Percentiles rank a stretch among this genome's conserved stretches.
phyloP scores from a whole-genome alignment of 2,113 vertebrate genomes.

The Cololabis saira region DNA sequence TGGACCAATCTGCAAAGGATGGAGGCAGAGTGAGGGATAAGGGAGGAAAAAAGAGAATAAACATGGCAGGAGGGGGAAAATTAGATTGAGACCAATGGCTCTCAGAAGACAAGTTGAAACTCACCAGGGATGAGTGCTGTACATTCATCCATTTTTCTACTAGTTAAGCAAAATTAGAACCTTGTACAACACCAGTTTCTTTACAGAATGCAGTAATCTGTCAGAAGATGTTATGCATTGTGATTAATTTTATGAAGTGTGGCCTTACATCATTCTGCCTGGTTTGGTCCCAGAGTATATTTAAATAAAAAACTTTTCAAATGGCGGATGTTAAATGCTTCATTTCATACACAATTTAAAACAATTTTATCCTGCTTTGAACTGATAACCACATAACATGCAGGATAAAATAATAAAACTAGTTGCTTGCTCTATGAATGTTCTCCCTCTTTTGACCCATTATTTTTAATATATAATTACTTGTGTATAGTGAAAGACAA shows the following conservation, averaged over 20 bases:
- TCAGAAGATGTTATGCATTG: neutral
- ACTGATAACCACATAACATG: too few relatives aligned
- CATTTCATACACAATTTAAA: too few relatives aligned
- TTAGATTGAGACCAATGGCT: slow-evolving; percentile 65
- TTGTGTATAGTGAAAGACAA: too few relatives aligned
- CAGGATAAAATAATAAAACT: too few relatives aligned
- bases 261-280: neutral
- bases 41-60: slow-evolving; percentile 41
- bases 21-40: slow-evolving; percentile 66
- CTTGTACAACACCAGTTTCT: neutral
- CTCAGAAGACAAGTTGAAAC: slow-evolving; percentile 66
- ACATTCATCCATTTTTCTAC: slow-evolving; percentile 39
- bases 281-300: neutral
- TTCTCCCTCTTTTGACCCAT: too few relatives aligned
- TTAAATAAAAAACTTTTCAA: neutral
- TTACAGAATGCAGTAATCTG: neutral
- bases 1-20: slow-evolving; percentile 78
- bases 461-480: too few relatives aligned
- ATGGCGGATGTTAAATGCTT: too few relatives aligned
- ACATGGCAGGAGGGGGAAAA: slow-evolving; percentile 54
- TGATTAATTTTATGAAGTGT: neutral
- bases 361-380: too few relatives aligned
- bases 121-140: slow-evolving; percentile 51
- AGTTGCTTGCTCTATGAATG: too few relatives aligned
- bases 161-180: slow-evolving; percentile 18